Conservation (phyloP, 2,888 invertebrate genomes). For the Scelioninae gen. 1 region DNA sequence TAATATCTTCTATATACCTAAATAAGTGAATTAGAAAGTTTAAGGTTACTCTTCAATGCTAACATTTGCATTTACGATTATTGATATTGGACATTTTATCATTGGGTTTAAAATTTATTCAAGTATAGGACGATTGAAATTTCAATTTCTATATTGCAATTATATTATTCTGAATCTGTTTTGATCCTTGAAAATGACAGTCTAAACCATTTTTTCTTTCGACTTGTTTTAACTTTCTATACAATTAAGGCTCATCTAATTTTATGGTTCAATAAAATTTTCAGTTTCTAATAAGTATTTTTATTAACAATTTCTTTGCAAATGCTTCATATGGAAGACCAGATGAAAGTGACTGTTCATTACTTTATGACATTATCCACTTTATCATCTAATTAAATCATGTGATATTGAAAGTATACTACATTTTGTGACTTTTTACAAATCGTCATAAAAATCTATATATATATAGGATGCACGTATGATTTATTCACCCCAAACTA, state of each 20-base stretch:
- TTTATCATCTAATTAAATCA: not conserved
- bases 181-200: not conserved
- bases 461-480: too few species aligned
- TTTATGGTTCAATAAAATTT: slow-evolving; percentile 34
- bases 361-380: not conserved
- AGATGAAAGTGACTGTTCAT: not conserved
- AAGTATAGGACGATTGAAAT: not conserved
- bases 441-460: too few species aligned
- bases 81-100: not conserved
- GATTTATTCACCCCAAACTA: too few species aligned
- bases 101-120: not conserved
- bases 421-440: too few species aligned
- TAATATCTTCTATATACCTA: too few species aligned
- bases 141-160: not conserved
- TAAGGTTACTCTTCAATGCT: slow-evolving; percentile 32
- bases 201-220: not conserved
- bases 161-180: not conserved
- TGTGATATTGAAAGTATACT: too few species aligned
- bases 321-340: not conserved
- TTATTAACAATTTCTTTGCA: slow-evolving; percentile 8
- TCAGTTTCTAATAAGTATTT: slow-evolving; percentile 27
- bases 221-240: not conserved
- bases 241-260: not conserved
- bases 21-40: slow-evolving; percentile 27
- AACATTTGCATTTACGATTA: slow-evolving; percentile 24